Evolutionary conservation across 1,140 invertebrate species (phyloP).

Genomic region (Trichonephila clavipes): DNA sequence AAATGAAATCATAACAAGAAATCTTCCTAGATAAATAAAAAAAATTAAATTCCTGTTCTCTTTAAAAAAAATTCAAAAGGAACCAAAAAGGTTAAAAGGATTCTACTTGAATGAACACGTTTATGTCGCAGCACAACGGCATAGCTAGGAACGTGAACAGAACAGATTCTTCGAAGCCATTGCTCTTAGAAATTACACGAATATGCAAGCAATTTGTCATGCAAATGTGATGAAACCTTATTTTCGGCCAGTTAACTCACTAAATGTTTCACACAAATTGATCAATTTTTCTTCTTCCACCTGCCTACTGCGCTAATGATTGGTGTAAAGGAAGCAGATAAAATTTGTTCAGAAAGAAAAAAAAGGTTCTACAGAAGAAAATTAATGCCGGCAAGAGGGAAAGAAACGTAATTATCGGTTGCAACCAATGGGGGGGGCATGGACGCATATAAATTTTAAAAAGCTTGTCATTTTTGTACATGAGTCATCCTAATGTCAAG

Average conservation of each 20-base stretch:
- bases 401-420: background rate
- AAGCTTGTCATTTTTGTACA: too few species aligned
- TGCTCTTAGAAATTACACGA: background rate
- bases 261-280: background rate
- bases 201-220: background rate
- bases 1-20: too few species aligned
- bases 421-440: background rate
- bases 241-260: background rate
- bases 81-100: too few species aligned
- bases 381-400: background rate
- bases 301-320: constrained; percentile 8
- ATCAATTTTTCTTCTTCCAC: background rate
- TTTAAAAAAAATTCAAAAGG: too few species aligned
- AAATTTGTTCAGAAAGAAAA: background rate
- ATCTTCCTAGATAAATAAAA: too few species aligned
- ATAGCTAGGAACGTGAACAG: background rate
- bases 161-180: background rate
- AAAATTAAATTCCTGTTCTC: too few species aligned
- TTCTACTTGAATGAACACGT: too few species aligned
- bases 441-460: too few species aligned
- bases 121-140: too few species aligned
- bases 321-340: background rate
- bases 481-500: too few species aligned
- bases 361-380: background rate
- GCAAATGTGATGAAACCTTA: background rate